Evolutionary conservation across 2,888 invertebrate species (phyloP), one percentile per base, ranked within the genome.

Genomic region (Salticus scenicus): DNA sequence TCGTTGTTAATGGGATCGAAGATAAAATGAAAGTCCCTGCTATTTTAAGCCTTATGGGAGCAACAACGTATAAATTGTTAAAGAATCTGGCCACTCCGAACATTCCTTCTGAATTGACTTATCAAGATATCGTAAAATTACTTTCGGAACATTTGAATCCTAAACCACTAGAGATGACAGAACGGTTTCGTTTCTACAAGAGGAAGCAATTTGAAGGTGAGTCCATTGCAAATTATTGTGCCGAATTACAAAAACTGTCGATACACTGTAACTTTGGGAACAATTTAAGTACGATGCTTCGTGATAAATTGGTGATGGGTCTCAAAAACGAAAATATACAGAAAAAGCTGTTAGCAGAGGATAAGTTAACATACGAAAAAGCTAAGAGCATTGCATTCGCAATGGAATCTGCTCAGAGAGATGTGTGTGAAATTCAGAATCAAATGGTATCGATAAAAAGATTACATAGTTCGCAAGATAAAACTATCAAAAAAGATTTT

Each of bases 81-180:
- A 74, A 74, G 74, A 74, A 74, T 74, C 74, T 74, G 74, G 74
- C 74, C 41, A 74, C 64, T 74, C 74, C 74, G 64, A 74, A 74
- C 74, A 74, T 74, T 74, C 74, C 74, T 74, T 74, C 74, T 64
- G 64, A 64, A 74, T 74, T 74, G 74, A 74, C 74, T 75, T 75
- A 75, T 75, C 75, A 75, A 75, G 75, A 75, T 75, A 75, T 75
- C 75, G 75, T 75, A 75, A 75, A 75, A 75, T 75, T 75, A 64
- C 75, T 75, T 75, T 75, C 64, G 75, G 75, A 74, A 74, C 74
- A 74, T 64, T 74, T 74, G 74, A 74, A 74, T 74, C 74, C 64
- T 74, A 75, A 75, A 75, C 75, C 75, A 75, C 75, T 75, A 66
- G 75, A 75, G 64, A 75, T 75, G 75, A 75, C 75, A 75, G 75